These are phyloP conservation scores for Otocyon megalotis DNA, from an alignment of 2,113 vertebrate species.

Conservation along the genomic window DNA sequence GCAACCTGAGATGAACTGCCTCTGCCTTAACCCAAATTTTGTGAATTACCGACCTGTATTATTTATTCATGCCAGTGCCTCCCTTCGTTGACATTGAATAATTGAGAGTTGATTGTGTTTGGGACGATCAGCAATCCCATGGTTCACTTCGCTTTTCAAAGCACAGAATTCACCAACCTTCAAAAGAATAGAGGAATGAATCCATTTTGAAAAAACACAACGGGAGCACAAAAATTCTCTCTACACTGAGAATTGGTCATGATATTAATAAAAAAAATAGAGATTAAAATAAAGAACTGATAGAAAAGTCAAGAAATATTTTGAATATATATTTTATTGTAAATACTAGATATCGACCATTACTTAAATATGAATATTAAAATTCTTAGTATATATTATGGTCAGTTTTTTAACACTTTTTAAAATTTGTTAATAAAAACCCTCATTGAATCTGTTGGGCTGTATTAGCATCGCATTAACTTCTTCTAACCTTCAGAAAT, in stretches of 20 bases:
- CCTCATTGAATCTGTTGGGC: constrained; percentile 65
- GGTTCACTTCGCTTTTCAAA: constrained; percentile 61
- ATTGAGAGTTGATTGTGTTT: constrained; percentile 74
- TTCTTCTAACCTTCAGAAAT: constrained; percentile 86
- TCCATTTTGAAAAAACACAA: constrained; percentile 16
- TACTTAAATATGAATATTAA: constrained; percentile 32
- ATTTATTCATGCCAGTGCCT: constrained; percentile 77
- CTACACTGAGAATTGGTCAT: background rate
- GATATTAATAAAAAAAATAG: background rate
- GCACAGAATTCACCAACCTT: constrained; percentile 20
- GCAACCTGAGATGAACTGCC: constrained; percentile 72
- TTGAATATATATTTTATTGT: background rate
- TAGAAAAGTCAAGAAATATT: constrained; percentile 23
- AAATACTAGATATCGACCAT: constrained; percentile 28
- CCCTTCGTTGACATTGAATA: constrained; percentile 75
- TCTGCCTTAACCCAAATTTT: constrained; percentile 66
- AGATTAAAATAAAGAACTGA: background rate
- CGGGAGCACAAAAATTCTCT: background rate
- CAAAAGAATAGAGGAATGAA: constrained; percentile 46
- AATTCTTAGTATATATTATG: background rate
- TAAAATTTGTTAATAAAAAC: constrained; percentile 70
- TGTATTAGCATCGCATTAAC: constrained; percentile 83
- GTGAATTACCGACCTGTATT: constrained; percentile 67
- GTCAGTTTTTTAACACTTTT: constrained; percentile 3
- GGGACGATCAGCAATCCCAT: constrained; percentile 71